A percentile compares a stretch with the other conserved stretches of the same genome.
These are phyloP conservation scores for Anser cygnoides DNA, from an alignment of 2,113 vertebrate genomes.

Conservation along the genomic window DNA sequence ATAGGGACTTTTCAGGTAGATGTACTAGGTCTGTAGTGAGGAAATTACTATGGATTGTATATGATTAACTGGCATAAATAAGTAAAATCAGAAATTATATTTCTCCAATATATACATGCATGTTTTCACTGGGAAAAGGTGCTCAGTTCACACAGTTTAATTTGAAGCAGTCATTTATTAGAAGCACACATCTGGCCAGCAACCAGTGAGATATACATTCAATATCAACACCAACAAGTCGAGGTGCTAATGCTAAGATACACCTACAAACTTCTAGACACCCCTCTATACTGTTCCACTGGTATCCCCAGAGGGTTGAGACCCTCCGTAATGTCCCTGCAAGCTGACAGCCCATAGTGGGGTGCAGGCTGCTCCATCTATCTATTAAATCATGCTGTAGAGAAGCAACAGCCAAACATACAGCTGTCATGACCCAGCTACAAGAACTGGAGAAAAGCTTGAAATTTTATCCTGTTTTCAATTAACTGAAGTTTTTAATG, in stretches of 20 bases:
- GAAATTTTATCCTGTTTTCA: not conserved
- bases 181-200: not conserved
- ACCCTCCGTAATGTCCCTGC: too few species aligned
- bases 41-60: not conserved
- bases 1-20: not conserved
- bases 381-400: not conserved
- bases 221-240: not conserved
- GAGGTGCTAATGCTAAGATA: not conserved
- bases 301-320: accelerated
- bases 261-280: not conserved
- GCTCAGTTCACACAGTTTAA: not conserved
- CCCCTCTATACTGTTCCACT: accelerated
- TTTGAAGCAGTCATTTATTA: not conserved
- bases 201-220: not conserved
- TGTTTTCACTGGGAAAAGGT: not conserved
- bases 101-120: not conserved
- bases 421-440: not conserved
- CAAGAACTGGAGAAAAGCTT: not conserved
- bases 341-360: not conserved
- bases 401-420: not conserved
- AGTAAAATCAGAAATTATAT: not conserved
- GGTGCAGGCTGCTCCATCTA: not conserved
- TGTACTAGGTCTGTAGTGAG: not conserved
- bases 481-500: not conserved
- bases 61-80: not conserved